Base-by-base conservation (phyloP, 2,888 invertebrate species). In the Agrochola lychnidis region DNA sequence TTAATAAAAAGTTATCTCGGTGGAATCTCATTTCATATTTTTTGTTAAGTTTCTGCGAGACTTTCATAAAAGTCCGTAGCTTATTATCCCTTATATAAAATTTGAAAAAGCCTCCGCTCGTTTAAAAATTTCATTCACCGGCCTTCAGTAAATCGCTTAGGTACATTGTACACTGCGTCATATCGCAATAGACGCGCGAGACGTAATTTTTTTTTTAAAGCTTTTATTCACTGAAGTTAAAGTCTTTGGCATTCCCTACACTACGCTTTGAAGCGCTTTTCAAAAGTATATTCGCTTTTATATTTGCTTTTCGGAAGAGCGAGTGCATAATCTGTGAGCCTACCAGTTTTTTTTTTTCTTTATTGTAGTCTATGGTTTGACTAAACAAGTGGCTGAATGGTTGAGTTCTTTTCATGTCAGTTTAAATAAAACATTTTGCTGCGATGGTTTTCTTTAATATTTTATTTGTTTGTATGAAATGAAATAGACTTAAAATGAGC, bases 1-100 rank as follows among this genome's bases (percentile, higher is more conserved):
- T 63, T 61, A 68, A 68, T 74, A 78, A 83, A 86, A 84, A 78
- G 73, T 77, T 81, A 86, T 86, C 70, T 73, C 64, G 56, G 48
- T 25, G 40, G 66, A 67, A 82, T 74, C 69, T 82, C 78, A 79
- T 87, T 87, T 78, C 22, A 70, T 67, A 71, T 82, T 82, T 87
- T 81, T 66, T 66, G 76, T 80, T 76, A 73, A 70, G 48, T 83
- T 75, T 73, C 73, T 72, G 70, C 45, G 48, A 76, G 77, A 82
- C 76, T 84, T 88, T 82, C 74, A 78, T 80, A 76, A 88, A 81
- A 84, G 59, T 79, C 71, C 61, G 78, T 56, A 14, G 76, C 68
- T 67, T 56, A 78, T 82, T 76, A 82, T 79, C 78, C 78, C 70
- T 78, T 81, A 67, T 73, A 83, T 77, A 72, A 83, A 82, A 78